Base-by-base conservation (phyloP, 2,888 invertebrate species). In the Zootermopsis nevadensis region DNA sequence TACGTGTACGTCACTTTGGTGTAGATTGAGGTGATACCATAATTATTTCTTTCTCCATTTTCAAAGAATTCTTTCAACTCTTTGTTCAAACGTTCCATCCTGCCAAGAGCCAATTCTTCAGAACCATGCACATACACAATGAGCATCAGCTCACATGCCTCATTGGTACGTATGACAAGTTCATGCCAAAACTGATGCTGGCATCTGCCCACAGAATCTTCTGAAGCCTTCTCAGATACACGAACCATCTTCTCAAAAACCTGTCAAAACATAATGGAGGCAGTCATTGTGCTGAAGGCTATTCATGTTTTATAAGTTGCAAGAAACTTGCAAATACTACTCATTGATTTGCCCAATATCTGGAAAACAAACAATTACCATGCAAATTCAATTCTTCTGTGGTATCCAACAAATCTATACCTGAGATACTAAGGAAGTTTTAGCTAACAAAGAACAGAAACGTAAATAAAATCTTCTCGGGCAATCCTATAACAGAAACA, bases 61-160 rank as follows among this genome's bases (percentile, higher is more conserved):
- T 79, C 79, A 66, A 60, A 79, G 33, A 79, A 66, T 60, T 79
- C 79, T 60, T 55, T 79, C 35, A 79, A 60, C 33, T 60, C 15
- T 35, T 60, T 33, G 33, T 79, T 79, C 79, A 79, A 55, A 33
- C 27, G 27, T 27, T n/a, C 12, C 31, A 79, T 33, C 27, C 53
- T 55, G 24, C 35, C 79, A 31, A 12, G 27, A 15, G 60, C 79
- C 60, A 33, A 12, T 8, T 79, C 79, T 38, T 33, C 15, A 6
- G 8, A 6, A 35, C 60, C 33, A 12, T 38, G 35, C 31, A 79
- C 79, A 31, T n/a, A 35, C 66, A 79, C 79, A 19, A 66, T 10
- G n/a, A 79, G 8, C 79, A 79, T 79, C 60, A 79, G 15, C 24
- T 79, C 66, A 12, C 27, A n/a, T 66, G 60, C 66, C 19, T 12